Base-by-base conservation (phyloP, 2,797 vertebrate species). In the Typhlichthys eigenmanni region DNA sequence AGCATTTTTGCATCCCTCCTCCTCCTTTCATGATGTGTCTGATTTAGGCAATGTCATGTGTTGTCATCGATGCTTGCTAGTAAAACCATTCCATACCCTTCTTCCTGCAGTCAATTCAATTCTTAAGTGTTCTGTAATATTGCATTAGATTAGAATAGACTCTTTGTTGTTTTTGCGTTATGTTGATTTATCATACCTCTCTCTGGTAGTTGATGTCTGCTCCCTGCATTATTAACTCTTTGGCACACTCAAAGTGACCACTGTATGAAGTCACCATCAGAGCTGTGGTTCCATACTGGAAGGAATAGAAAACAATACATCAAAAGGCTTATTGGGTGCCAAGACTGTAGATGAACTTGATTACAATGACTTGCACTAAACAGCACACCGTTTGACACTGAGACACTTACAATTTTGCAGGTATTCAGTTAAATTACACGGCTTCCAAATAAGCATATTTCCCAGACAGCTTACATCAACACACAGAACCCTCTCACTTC, bases 181-280 rank as follows among this genome's bases (percentile, higher is more conserved):
- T 57, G 38, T 38, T 24, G 16, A 12, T 47, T 47, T 45, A 38
- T 3, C 48, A 5, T 95, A 98, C 97, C 95, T 98, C 95, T 92
- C 95, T 94, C 89, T 98, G 97, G 69, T 96, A 93, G 88, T 98
- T 98, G 89, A 98, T 96, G 82, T 98, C 95, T 0, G 96, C 95
- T 75, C 96, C 97, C 80, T 99, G 97, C 85, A 97, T 91, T 72
- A 98, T 95, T 52, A 99, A 88, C 59, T 98, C 96, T 72, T 86
- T 92, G 43, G 92, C 95, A 58, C 96, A 98, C 1, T 95, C 94
- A 72, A 91, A 88, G 79, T 98, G 94, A 64, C 95, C 95, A 1
- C 93, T 93, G 68, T 95, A 96, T 3, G 97, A 96, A 4, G 96
- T 95, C 58, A 98, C 95, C 96, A 99, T 99, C 87, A 99, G 91